These are phyloP conservation scores for Brachyptera putata DNA, from an alignment of 2,888 invertebrate species.

Conservation along the genomic window DNA sequence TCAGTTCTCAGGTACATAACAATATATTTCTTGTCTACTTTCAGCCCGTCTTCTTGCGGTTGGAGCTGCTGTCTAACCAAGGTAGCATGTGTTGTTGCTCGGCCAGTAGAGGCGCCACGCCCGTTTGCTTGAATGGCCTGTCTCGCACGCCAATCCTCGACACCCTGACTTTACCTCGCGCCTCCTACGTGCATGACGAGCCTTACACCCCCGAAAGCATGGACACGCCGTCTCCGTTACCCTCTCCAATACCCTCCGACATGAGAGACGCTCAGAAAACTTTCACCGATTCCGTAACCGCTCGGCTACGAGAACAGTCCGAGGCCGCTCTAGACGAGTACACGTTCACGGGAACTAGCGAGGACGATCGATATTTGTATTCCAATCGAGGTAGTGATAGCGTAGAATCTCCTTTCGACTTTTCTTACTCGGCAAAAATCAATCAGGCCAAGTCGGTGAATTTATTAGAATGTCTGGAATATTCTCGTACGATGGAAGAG, in stretches of 20 bases:
- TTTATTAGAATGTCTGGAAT: too few species aligned
- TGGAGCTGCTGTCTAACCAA: slow-evolving; percentile 67
- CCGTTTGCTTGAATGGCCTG: slow-evolving; percentile 16
- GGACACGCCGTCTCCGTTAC: slow-evolving; percentile 59
- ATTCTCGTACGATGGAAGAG: too few species aligned
- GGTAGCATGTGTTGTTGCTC: slow-evolving; percentile 65
- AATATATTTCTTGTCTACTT: too few species aligned
- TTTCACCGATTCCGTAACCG: slow-evolving; percentile 30
- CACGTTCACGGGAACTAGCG: not conserved
- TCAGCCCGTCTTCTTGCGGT: slow-evolving; percentile 78
- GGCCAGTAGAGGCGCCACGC: not conserved
- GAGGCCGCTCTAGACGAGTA: not conserved
- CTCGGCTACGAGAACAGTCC: slow-evolving; percentile 21
- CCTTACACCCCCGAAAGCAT: slow-evolving; percentile 81
- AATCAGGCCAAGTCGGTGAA: too few species aligned
- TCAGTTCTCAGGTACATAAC: too few species aligned
- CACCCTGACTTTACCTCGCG: slow-evolving; percentile 31
- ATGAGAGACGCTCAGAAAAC: not conserved
- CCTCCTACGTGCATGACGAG: slow-evolving; percentile 51
- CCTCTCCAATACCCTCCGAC: not conserved
- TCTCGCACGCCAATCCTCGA: slow-evolving; percentile 19
- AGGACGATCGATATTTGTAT: not conserved
- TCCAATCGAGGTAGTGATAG: too few species aligned
- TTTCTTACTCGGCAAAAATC: not conserved
- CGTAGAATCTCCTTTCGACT: not conserved